These are phyloP conservation scores for Hypanus sabinus DNA, from an alignment of 2,113 vertebrate genomes.

Conservation along the genomic window DNA sequence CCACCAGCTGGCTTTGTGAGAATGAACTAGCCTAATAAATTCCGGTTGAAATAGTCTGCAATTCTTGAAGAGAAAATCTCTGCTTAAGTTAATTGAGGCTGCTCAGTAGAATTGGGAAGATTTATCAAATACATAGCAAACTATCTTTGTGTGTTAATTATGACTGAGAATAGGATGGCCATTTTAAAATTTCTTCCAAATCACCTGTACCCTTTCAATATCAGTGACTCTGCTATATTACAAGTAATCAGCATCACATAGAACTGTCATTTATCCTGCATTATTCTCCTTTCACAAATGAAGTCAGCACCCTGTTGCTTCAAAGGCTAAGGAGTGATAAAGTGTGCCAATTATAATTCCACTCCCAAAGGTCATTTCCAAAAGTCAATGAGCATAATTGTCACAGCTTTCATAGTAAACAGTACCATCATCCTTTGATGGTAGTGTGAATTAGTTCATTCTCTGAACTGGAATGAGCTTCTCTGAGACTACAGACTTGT, in stretches of 20 bases:
- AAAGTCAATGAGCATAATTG: neutral
- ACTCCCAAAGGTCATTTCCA: neutral
- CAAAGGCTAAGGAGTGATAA: neutral
- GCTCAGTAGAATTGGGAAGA: neutral
- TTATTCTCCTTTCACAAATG: neutral
- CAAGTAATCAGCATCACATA: neutral
- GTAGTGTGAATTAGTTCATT: neutral
- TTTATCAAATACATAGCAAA: neutral
- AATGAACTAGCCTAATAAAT: neutral
- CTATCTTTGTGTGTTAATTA: neutral
- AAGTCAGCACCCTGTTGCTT: neutral
- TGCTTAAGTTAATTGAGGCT: neutral
- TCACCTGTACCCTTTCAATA: neutral
- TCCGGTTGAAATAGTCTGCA: neutral
- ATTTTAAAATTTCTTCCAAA: neutral
- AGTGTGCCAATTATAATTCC: neutral
- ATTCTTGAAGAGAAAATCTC: neutral
- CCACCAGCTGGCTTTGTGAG: too few species aligned
- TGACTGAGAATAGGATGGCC: neutral
- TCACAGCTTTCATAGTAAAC: neutral
- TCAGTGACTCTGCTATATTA: neutral
- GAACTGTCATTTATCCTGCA: neutral
- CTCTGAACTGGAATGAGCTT: neutral
- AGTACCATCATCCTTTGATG: neutral
- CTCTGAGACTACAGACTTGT: neutral